Conservation (phyloP, 1,140 invertebrate species). For the Adoxophyes honmai region DNA sequence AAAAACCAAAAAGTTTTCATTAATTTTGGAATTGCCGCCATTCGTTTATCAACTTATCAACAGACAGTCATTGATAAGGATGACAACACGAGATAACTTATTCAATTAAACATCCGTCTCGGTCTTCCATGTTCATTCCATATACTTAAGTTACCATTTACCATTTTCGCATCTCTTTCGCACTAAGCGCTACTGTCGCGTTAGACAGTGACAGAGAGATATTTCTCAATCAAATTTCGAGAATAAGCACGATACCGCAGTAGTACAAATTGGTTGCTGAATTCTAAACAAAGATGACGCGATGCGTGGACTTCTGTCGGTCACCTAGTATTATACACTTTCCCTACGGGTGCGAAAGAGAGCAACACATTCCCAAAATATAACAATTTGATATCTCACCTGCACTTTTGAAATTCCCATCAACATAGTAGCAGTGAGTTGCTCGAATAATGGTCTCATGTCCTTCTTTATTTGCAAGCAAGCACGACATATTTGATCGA, state of each 20-base stretch:
- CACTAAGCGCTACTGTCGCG: conserved; percentile 22
- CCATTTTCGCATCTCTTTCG: conserved; percentile 18
- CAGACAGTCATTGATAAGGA: conserved; percentile 3
- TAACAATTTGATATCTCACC: conserved; percentile 63
- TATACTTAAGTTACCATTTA: conserved; percentile 8
- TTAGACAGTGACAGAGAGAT: conserved; percentile 57
- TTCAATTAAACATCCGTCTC: conserved; percentile 17
- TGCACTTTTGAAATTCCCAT: conserved; percentile 79
- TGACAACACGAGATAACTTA: conserved; percentile 14
- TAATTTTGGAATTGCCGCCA: not conserved
- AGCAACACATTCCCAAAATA: conserved; percentile 59
- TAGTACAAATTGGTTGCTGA: conserved; percentile 56
- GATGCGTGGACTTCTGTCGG: conserved; percentile 42
- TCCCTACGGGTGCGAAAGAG: conserved; percentile 45
- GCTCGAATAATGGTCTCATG: conserved; percentile 79
- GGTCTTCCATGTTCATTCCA: not conserved
- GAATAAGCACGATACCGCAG: conserved; percentile 44
- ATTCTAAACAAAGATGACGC: conserved; percentile 71
- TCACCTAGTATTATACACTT: conserved; percentile 26
- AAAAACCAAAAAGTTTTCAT: not conserved
- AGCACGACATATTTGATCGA: conserved; percentile 80
- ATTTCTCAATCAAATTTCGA: conserved; percentile 67
- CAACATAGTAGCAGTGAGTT: conserved; percentile 79
- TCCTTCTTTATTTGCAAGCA: conserved; percentile 80
- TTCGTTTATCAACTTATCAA: conserved; percentile 4